These are phyloP conservation scores for Smutsia gigantea DNA, from an alignment of 2,797 vertebrate genomes.

Conservation along the genomic window DNA sequence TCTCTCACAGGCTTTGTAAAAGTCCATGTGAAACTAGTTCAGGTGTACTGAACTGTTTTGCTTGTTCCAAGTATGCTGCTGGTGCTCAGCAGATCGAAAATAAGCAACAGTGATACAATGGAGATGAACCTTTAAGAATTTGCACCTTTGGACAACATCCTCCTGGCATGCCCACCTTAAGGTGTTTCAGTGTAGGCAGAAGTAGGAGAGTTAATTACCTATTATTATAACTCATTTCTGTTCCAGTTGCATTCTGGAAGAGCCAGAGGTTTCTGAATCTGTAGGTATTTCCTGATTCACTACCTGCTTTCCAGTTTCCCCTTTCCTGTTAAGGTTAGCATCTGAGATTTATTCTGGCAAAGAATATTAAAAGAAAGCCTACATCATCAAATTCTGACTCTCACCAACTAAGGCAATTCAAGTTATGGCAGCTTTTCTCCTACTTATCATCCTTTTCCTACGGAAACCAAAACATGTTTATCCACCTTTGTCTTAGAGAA, in stretches of 20 bases:
- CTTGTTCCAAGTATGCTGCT: not conserved
- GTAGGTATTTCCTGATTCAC: not conserved
- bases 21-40: not conserved
- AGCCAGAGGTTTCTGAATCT: not conserved
- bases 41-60: not conserved
- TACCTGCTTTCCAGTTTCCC: not conserved
- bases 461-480: constrained; percentile 38
- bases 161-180: not conserved
- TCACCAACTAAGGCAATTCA: constrained; percentile 1
- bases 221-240: constrained; percentile 18
- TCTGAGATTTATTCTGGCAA: constrained; percentile 45
- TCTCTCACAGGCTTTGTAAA: not conserved
- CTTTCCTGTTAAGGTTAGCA: not conserved
- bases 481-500: constrained; percentile 20
- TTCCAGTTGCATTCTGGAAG: not conserved
- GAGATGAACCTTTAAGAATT: not conserved
- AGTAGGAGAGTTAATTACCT: not conserved
- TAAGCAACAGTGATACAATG: not conserved
- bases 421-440: not conserved
- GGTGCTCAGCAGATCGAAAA: not conserved
- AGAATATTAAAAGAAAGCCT: constrained; percentile 57
- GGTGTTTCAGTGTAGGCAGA: not conserved
- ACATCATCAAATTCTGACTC: constrained; percentile 29
- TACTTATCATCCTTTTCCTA: constrained; percentile 34
- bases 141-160: not conserved